These are phyloP conservation scores for Bellardia bayeri DNA, from an alignment of 2,888 invertebrate genomes.

Conservation along the genomic window DNA sequence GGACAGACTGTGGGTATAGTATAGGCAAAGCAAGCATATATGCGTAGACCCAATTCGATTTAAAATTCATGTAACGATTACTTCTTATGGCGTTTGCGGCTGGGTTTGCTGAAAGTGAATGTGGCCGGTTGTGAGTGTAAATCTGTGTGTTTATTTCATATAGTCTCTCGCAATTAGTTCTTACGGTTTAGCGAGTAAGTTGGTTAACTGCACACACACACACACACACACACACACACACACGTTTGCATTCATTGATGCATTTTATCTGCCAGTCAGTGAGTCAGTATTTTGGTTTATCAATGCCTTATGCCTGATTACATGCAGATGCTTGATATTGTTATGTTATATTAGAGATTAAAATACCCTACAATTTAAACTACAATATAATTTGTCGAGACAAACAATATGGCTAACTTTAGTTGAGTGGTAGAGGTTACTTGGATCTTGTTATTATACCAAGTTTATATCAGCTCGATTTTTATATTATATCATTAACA, in stretches of 20 bases:
- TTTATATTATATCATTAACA: too few species aligned
- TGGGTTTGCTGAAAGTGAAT: background rate
- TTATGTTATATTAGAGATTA: background rate
- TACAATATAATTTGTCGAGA: background rate
- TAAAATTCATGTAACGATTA: slow-evolving; percentile 43
- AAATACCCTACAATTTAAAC: background rate
- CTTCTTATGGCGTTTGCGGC: slow-evolving; percentile 1
- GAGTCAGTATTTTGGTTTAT: slow-evolving; percentile 31
- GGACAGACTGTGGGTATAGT: background rate
- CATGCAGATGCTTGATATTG: slow-evolving; percentile 23
- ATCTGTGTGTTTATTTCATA: slow-evolving; percentile 30
- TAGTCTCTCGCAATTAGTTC: slow-evolving; percentile 6
- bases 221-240: background rate
- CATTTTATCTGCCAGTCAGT: slow-evolving; percentile 22
- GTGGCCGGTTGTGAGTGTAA: background rate
- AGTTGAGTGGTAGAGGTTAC: too few species aligned
- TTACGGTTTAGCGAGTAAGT: slow-evolving; percentile 22
- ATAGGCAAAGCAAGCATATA: slow-evolving; percentile 3
- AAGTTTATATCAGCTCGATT: too few species aligned
- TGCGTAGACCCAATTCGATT: slow-evolving; percentile 23
- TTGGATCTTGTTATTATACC: too few species aligned
- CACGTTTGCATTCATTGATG: background rate
- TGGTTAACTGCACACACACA: background rate
- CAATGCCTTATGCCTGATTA: background rate
- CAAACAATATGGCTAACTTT: too few species aligned